These are phyloP conservation scores for Alviniconcha marisindica DNA, from an alignment of 1,140 invertebrate species.

Conservation along the genomic window DNA sequence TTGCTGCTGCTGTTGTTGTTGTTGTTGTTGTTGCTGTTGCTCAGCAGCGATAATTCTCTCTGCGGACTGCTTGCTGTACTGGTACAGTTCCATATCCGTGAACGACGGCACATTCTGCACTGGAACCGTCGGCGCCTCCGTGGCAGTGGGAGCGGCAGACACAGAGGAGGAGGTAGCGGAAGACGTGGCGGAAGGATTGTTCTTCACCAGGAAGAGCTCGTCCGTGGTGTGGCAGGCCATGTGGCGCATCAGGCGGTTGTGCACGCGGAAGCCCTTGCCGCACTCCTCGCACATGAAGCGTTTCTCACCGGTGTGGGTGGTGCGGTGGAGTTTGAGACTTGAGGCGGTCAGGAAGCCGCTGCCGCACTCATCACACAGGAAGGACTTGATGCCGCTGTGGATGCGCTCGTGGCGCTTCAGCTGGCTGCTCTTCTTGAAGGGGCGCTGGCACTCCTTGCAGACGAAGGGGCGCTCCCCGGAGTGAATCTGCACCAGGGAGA, in stretches of 20 bases:
- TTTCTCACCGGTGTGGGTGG: slow-evolving; percentile 85
- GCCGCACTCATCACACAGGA: slow-evolving; percentile 87
- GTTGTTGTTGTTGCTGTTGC: neutral
- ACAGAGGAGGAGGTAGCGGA: neutral
- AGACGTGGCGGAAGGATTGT: neutral
- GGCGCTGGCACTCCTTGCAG: slow-evolving; percentile 72
- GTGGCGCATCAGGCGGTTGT: slow-evolving; percentile 12
- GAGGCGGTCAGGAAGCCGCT: slow-evolving; percentile 86
- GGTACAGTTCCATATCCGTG: neutral
- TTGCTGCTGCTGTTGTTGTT: neutral
- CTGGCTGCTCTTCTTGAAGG: slow-evolving; percentile 29
- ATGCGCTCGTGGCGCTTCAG: slow-evolving; percentile 92
- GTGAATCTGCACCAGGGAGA: slow-evolving; percentile 19
- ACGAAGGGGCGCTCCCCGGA: slow-evolving; percentile 13
- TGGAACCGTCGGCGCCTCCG: neutral
- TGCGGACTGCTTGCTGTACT: slow-evolving; percentile 16
- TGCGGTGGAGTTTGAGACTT: slow-evolving; percentile 31
- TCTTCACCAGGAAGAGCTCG: slow-evolving; percentile 5
- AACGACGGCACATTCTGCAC: neutral
- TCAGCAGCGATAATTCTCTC: neutral
- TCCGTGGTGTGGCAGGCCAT: slow-evolving; percentile 20
- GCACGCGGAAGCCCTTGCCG: slow-evolving; percentile 82
- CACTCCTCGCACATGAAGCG: slow-evolving; percentile 91
- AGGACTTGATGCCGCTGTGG: slow-evolving; percentile 89
- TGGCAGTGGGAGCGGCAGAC: neutral